Conservation (phyloP, 2,888 invertebrate genomes). For the Odontocerum albicorne region DNA sequence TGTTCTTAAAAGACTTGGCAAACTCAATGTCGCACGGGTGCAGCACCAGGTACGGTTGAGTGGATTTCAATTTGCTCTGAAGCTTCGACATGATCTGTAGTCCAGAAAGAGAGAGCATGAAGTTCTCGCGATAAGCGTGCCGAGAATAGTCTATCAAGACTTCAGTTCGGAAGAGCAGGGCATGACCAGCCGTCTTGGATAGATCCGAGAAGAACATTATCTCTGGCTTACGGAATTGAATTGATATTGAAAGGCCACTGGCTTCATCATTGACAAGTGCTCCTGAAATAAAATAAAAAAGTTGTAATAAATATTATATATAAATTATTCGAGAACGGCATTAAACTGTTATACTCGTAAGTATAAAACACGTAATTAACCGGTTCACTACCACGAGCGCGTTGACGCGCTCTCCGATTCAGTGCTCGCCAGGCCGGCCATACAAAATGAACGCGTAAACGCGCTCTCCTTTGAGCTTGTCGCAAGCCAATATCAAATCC, state of each 20-base stretch:
- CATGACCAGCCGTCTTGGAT: slow-evolving; percentile 63
- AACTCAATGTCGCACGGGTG: slow-evolving; percentile 73
- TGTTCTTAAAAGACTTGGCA: slow-evolving; percentile 61
- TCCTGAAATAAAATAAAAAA: slow-evolving; percentile 45
- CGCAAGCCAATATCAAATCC: too few species aligned
- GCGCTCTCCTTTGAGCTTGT: too few species aligned
- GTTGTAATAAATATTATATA: too few species aligned
- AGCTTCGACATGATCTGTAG: slow-evolving; percentile 65
- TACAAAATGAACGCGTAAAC: too few species aligned
- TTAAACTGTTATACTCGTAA: too few species aligned
- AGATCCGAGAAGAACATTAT: slow-evolving; percentile 72
- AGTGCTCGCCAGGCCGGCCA: too few species aligned
- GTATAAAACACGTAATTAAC: too few species aligned
- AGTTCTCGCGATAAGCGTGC: slow-evolving; percentile 64
- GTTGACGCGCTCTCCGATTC: too few species aligned
- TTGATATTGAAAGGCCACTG: slow-evolving; percentile 66
- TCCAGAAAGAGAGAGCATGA: slow-evolving; percentile 63
- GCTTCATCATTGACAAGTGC: slow-evolving; percentile 52
- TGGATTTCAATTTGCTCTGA: slow-evolving; percentile 55
- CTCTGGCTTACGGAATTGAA: slow-evolving; percentile 76
- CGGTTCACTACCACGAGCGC: too few species aligned
- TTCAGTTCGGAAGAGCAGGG: slow-evolving; percentile 69
- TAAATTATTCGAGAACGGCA: too few species aligned
- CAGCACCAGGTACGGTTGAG: slow-evolving; percentile 62
- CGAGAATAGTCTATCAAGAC: slow-evolving; percentile 69